These are phyloP conservation scores for Microctonus brassicae DNA, from an alignment of 2,888 invertebrate genomes.

Conservation along the genomic window DNA sequence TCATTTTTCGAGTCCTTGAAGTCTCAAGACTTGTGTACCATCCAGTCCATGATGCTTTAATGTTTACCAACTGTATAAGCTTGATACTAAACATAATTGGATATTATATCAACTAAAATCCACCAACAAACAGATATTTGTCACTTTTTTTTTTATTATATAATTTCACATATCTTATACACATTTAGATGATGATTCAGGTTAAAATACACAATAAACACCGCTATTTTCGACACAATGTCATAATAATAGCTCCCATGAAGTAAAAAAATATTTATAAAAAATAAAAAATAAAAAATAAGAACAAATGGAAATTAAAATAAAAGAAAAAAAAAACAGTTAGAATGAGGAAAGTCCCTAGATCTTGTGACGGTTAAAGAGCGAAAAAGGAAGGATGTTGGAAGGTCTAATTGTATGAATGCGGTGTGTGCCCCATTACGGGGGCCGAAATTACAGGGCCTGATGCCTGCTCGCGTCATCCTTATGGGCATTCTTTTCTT, in stretches of 20 bases:
- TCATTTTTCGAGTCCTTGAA: background rate
- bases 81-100: background rate
- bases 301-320: too few species aligned
- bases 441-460: constrained; percentile 65
- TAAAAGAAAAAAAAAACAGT: constrained; percentile 40
- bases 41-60: background rate
- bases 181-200: background rate
- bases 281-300: background rate
- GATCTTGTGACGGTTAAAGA: constrained; percentile 46
- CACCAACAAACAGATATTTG: background rate
- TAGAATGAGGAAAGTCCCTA: constrained; percentile 27
- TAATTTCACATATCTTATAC: background rate
- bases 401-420: constrained; percentile 65
- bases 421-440: constrained; percentile 59
- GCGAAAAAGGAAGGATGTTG: constrained; percentile 53
- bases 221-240: too few species aligned
- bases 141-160: background rate
- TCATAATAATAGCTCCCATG: background rate
- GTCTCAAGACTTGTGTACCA: constrained; percentile 21
- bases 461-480: constrained; percentile 45
- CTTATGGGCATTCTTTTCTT: constrained; percentile 14
- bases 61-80: constrained; percentile 5
- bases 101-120: background rate
- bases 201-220: background rate
- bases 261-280: background rate